Evolutionary conservation across 1,140 invertebrate species (phyloP).

Genomic region (Metaphire vulgaris): DNA sequence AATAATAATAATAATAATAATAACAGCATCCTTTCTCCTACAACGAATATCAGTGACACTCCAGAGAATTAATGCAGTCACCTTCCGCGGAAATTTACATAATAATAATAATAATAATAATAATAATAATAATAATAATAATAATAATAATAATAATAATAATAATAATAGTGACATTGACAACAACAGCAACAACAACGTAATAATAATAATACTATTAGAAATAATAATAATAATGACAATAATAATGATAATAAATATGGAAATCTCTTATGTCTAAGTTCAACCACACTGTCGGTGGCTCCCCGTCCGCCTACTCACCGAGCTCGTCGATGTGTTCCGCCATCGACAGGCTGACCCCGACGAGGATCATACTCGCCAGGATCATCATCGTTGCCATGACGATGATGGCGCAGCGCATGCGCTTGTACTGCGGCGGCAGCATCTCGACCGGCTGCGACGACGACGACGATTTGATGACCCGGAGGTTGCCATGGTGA

Average conservation of each 20-base stretch:
- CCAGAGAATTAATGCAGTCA: too few relatives aligned
- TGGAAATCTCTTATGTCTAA: not conserved
- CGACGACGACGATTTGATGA: slow-evolving; percentile 2
- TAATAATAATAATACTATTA: not conserved
- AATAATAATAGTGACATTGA: too few relatives aligned
- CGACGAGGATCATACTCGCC: slow-evolving; percentile 13
- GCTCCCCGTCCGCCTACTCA: not conserved
- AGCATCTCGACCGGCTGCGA: not conserved
- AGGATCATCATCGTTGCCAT: slow-evolving; percentile 22
- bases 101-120: too few relatives aligned
- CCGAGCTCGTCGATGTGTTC: slow-evolving; percentile 25
- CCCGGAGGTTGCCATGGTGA: not conserved
- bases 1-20: too few relatives aligned
- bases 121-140: too few relatives aligned
- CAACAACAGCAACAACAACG: too few relatives aligned
- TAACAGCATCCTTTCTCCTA: too few relatives aligned
- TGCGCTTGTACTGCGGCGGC: slow-evolving; percentile 8
- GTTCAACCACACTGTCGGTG: not conserved
- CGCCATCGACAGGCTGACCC: slow-evolving; percentile 22
- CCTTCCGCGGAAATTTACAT: too few relatives aligned
- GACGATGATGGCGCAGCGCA: slow-evolving; percentile 17
- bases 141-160: too few relatives aligned
- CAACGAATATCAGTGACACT: too few relatives aligned
- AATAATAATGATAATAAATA: not conserved
- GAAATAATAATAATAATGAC: not conserved